Conservation (phyloP, 2,113 vertebrate genomes). For the Sporophila hypoxantha region DNA sequence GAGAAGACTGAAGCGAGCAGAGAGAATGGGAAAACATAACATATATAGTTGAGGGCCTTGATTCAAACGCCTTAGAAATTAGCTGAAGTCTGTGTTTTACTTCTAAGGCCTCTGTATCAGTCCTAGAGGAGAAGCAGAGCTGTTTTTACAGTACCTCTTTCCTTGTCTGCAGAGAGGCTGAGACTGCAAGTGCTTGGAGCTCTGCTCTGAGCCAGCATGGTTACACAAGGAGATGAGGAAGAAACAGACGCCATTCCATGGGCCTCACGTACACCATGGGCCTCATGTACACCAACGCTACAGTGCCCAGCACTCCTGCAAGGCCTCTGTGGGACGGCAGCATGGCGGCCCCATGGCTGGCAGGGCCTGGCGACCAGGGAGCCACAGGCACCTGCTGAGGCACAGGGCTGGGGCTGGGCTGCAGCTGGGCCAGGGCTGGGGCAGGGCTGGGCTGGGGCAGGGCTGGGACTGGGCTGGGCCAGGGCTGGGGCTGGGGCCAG, state of each 20-base stretch:
- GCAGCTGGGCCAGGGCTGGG: too few species aligned
- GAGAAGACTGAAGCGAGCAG: neutral
- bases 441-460: neutral
- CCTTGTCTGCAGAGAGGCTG: neutral
- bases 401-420: too few species aligned
- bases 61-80: neutral
- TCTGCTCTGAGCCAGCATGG: neutral
- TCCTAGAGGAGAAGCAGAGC: neutral
- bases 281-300: neutral
- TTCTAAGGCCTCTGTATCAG: neutral
- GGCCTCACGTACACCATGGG: neutral
- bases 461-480: neutral
- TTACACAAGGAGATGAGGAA: neutral
- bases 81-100: neutral
- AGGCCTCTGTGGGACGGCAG: fast-evolving
- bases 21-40: neutral
- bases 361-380: neutral
- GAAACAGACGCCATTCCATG: neutral
- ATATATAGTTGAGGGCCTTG: neutral
- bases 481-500: too few species aligned
- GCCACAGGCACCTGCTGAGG: fast-evolving
- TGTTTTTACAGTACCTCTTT: neutral
- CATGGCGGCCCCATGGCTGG: fast-evolving
- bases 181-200: neutral
- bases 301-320: fast-evolving